phyloP scores from a whole-genome alignment of 2,113 vertebrate species.

The Peromyscus maniculatus region DNA sequence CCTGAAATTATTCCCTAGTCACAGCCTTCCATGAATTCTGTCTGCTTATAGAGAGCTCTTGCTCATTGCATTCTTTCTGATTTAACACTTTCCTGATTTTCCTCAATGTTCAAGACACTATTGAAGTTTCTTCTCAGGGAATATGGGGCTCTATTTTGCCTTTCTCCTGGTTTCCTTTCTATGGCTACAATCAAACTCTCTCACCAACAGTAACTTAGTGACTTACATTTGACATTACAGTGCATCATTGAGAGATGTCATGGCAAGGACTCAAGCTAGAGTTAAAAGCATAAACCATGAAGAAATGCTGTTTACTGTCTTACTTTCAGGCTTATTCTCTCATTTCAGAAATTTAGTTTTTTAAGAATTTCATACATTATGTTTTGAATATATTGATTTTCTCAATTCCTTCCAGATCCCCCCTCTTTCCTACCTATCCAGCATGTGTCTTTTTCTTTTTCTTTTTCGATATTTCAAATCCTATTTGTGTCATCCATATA shows the following conservation, averaged over 20 bases:
- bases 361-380: neutral
- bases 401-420: neutral
- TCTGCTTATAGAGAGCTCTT: neutral
- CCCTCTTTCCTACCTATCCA: neutral
- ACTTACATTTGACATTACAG: neutral
- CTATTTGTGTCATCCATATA: neutral
- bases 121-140: neutral
- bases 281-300: neutral
- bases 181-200: neutral
- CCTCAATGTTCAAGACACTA: neutral
- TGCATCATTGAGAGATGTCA: neutral
- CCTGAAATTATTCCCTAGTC: neutral
- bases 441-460: neutral
- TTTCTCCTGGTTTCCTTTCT: neutral
- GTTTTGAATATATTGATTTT: neutral
- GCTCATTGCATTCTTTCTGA: rapidly evolving
- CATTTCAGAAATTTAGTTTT: neutral
- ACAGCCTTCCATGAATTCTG: rapidly evolving
- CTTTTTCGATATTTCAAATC: neutral
- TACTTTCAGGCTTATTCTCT: neutral
- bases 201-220: neutral
- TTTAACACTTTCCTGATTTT: neutral
- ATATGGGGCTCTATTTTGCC: rapidly evolving
- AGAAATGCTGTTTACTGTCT: neutral
- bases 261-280: neutral